Evolutionary conservation across 2,113 vertebrate genomes (phyloP), one percentile per base, ranked within the genome.

Genomic region (Steatornis caripensis): DNA sequence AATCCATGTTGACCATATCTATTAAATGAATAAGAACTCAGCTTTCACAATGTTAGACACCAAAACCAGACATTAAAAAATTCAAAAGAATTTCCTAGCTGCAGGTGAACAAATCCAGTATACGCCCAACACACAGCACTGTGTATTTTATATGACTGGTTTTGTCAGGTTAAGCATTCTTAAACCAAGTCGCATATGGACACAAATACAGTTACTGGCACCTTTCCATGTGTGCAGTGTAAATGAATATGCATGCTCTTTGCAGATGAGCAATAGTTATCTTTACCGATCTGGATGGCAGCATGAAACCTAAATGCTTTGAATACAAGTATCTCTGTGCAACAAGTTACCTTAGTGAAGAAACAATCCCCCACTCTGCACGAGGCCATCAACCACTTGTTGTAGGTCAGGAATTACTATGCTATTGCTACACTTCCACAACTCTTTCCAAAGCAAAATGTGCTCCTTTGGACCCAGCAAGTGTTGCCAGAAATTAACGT

Each of bases 401-500:
- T 75, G 45, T 3, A 64, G 43, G 24, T 24, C 69, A 69, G 45
- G 34, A 84, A 77, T 57, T 29, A 30, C 12, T 57, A 8, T 21
- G 37, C 19, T 84, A 49, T 15, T 66, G 8, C 27, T 62, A 27
- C 10, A 14, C 13, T 70, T 74, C 29, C 46, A 80, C 36, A 61
- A 26, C 15, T 6, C 34, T 61, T 57, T 66, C 43, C 57, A 70
- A 60, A 80, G 62, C 12, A 57, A 78, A 83, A 39, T 5, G 22
- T 27, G 13, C 13, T 64, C 26, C 26, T 75, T 34, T 75, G 30
- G 14, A 89, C 15, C 20, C 39, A 76, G 49, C 9, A 81, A 43
- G 32, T 5, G 1, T 9, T 58, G 34, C 45, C 39, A 37, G 53
- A 65, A 80, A 61, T 36, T 48, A 60, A 51, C 0, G 0, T 3